Percentiles rank a stretch among this genome's conserved stretches.
Conservation (phyloP, 2,888 invertebrate genomes). For the Orthonychiurus folsomi region DNA sequence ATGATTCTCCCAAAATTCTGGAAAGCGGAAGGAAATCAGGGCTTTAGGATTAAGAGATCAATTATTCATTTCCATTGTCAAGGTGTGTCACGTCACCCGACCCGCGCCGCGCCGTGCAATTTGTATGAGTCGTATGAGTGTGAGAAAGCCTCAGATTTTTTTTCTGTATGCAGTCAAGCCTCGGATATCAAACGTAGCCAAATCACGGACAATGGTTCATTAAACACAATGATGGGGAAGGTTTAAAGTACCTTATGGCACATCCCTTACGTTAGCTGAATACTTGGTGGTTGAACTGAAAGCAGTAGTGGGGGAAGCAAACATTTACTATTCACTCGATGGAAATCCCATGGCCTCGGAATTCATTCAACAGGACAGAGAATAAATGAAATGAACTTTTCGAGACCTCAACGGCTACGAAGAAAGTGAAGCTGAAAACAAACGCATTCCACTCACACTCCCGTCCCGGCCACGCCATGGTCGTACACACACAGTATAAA, state of each 20-base stretch:
- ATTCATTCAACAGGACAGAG: neutral
- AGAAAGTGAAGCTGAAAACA: neutral
- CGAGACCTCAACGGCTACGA: neutral
- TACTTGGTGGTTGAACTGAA: too few relatives aligned
- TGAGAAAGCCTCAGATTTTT: too few relatives aligned
- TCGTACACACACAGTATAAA: neutral
- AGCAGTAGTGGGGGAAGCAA: neutral
- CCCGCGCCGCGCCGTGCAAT: too few relatives aligned
- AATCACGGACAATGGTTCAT: neutral
- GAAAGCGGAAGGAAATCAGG: constrained; percentile 40
- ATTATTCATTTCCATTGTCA: too few relatives aligned
- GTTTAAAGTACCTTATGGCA: too few relatives aligned
- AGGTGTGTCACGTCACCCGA: too few relatives aligned
- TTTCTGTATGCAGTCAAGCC: too few relatives aligned
- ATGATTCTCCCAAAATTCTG: constrained; percentile 92
- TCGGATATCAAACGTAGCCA: neutral
- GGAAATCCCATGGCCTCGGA: neutral
- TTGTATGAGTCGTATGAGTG: too few relatives aligned
- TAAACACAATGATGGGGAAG: neutral
- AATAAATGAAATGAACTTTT: neutral
- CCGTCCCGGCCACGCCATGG: neutral
- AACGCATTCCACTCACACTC: neutral
- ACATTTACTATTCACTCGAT: neutral
- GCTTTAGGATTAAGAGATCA: constrained; percentile 15
- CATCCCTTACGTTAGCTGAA: too few relatives aligned